phyloP scores from a whole-genome alignment of 2,888 invertebrate species.

The Phania funesta region DNA sequence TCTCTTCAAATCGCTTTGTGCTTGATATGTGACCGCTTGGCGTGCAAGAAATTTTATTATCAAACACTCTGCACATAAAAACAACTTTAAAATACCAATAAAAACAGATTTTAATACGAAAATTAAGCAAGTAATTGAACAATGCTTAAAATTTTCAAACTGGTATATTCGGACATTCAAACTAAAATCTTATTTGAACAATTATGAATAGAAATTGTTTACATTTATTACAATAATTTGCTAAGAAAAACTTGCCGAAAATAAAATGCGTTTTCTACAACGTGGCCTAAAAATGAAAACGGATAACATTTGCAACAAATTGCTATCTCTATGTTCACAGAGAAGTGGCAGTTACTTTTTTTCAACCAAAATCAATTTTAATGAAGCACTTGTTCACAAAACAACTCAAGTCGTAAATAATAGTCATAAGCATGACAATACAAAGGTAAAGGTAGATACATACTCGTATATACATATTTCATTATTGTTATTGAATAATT shows the following conservation, averaged over 20 bases:
- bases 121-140: not conserved
- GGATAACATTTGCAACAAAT: slow-evolving; percentile 42
- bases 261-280: slow-evolving; percentile 53
- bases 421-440: slow-evolving; percentile 22
- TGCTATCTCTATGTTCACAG: slow-evolving; percentile 6
- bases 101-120: not conserved
- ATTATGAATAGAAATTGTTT: not conserved
- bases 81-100: not conserved
- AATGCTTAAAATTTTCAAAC: no score
- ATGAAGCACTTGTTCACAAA: slow-evolving; percentile 22
- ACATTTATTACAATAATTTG: not conserved
- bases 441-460: slow-evolving; percentile 38
- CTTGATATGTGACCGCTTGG: not conserved
- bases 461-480: not conserved
- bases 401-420: not conserved
- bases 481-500: not conserved
- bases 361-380: slow-evolving; percentile 33
- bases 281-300: slow-evolving; percentile 39
- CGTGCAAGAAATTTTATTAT: not conserved
- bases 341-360: slow-evolving; percentile 28
- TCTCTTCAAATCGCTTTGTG: slow-evolving; percentile 4
- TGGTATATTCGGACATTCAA: not conserved
- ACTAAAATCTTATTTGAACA: not conserved
- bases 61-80: not conserved
- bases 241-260: not conserved